Percentiles rank a stretch among this genome's conserved stretches.
phyloP scores from a whole-genome alignment of 2,797 vertebrate species.

The Eulemur rubriventer region DNA sequence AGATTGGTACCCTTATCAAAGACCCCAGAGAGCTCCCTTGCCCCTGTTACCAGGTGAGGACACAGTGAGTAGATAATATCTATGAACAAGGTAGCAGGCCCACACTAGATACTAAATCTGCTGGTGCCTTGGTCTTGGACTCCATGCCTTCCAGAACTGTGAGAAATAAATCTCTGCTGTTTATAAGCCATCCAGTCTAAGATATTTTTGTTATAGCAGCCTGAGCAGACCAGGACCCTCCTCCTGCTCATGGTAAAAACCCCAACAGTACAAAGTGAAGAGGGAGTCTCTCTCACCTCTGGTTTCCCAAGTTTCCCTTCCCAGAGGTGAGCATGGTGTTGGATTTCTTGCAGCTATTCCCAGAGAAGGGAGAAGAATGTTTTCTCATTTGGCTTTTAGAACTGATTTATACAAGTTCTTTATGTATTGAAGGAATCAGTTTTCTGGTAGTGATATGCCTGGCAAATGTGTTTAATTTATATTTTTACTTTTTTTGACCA shows the following conservation, averaged over 20 bases:
- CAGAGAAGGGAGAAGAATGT: background rate
- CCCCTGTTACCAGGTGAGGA: background rate
- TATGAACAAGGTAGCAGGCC: background rate
- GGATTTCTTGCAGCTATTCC: background rate
- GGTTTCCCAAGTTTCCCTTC: background rate
- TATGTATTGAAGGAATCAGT: background rate
- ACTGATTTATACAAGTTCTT: background rate
- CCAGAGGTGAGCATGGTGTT: background rate
- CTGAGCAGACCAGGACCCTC: background rate
- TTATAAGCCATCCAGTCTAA: background rate
- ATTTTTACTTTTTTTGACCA: background rate
- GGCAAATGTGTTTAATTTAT: background rate
- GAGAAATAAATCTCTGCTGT: background rate
- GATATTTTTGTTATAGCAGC: background rate
- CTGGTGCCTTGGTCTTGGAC: background rate
- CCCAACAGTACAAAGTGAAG: background rate
- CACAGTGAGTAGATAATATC: background rate
- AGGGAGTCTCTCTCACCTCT: background rate
- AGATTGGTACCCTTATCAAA: background rate
- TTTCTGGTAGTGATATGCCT: background rate
- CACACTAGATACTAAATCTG: background rate
- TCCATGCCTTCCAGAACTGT: background rate
- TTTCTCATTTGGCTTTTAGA: conserved; percentile 1
- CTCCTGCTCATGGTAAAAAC: background rate
- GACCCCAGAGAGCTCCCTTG: background rate